Evolutionary conservation across 2,888 invertebrate genomes (phyloP).

Genomic region (Polydrusus tereticollis): DNA sequence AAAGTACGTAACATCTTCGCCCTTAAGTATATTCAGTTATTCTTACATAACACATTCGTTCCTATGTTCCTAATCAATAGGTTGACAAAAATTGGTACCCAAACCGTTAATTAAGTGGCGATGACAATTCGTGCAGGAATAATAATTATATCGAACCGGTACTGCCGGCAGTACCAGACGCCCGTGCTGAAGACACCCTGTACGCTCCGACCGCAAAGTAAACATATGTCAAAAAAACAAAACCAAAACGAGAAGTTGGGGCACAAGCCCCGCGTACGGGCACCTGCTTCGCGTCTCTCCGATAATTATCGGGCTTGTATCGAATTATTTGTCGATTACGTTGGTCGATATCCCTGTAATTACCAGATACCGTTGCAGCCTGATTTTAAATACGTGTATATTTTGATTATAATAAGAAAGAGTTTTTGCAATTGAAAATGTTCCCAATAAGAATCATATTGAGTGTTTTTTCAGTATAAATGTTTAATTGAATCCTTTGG

Average conservation of each 20-base stretch:
- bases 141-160: conserved; percentile 22
- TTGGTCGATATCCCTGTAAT: conserved; percentile 32
- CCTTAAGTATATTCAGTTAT: not conserved
- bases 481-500: too few species aligned
- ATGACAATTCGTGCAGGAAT: conserved; percentile 25
- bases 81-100: not conserved
- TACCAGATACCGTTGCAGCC: conserved; percentile 34
- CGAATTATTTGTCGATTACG: conserved; percentile 48
- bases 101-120: conserved; percentile 2
- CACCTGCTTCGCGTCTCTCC: conserved; percentile 33
- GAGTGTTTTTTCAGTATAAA: too few species aligned
- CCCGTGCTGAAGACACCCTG: conserved; percentile 16
- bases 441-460: too few species aligned
- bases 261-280: conserved; percentile 25
- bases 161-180: conserved; percentile 6
- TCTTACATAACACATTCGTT: not conserved
- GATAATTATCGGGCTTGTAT: conserved; percentile 36
- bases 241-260: conserved; percentile 31
- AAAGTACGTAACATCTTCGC: too few species aligned
- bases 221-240: conserved; percentile 40
- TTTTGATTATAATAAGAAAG: not conserved
- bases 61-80: not conserved
- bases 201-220: conserved; percentile 32
- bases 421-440: not conserved
- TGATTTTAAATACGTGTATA: conserved; percentile 25